phyloP scores from a whole-genome alignment of 2,797 vertebrate species.

The Ptychobarbus kaznakovi region DNA sequence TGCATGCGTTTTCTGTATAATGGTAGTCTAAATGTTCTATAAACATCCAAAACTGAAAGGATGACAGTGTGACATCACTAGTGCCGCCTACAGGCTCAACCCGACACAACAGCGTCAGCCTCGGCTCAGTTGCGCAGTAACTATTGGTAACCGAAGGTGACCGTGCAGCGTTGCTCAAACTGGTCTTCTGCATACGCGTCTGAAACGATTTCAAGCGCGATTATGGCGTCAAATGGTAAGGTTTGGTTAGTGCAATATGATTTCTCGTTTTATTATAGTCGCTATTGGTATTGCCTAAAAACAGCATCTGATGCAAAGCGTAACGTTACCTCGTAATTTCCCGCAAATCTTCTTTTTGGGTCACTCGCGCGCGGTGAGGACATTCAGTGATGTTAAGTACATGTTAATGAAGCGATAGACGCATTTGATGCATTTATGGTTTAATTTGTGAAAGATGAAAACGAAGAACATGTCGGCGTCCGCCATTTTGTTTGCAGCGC shows the following conservation, averaged over 20 bases:
- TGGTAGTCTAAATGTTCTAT: not conserved
- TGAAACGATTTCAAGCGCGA: not conserved
- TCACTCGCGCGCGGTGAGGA: not conserved
- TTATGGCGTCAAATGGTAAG: conserved; percentile 51
- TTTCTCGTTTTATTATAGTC: not conserved
- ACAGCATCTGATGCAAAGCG: not conserved
- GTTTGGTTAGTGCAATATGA: not conserved
- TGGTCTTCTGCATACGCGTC: not conserved
- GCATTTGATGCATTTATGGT: not conserved
- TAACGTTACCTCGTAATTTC: not conserved
- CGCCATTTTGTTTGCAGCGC: conserved; percentile 57
- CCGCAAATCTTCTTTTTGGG: not conserved
- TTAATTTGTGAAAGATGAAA: not conserved
- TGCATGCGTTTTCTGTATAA: not conserved
- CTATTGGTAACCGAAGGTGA: not conserved
- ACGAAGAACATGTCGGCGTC: conserved; percentile 57
- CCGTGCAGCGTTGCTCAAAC: not conserved
- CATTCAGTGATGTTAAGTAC: not conserved
- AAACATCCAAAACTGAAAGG: not conserved
- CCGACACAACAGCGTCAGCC: not conserved
- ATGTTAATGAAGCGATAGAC: not conserved
- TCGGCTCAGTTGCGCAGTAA: not conserved
- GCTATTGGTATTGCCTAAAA: too few species aligned
- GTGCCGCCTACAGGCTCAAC: not conserved
- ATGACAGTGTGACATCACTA: not conserved